Evolutionary conservation across 2,113 vertebrate genomes (phyloP).

Genomic region (Channa argus): DNA sequence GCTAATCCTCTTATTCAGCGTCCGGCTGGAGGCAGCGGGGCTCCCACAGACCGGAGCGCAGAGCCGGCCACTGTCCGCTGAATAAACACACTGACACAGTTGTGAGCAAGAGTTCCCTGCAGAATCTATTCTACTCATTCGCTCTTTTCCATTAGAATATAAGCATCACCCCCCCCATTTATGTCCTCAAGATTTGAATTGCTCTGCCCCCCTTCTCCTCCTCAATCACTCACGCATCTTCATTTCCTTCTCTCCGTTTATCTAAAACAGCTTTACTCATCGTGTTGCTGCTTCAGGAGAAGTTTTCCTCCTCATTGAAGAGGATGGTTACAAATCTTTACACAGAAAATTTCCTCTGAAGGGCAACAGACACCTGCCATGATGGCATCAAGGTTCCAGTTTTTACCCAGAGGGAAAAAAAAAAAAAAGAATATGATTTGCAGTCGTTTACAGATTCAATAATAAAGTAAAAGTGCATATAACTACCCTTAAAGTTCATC

Average conservation of each 20-base stretch:
- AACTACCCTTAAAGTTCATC: too few species aligned
- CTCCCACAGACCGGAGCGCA: conserved; percentile 62
- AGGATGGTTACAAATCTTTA: too few species aligned
- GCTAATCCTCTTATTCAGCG: conserved; percentile 80
- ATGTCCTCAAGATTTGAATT: conserved; percentile 29
- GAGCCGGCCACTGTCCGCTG: conserved; percentile 65
- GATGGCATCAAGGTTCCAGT: too few species aligned
- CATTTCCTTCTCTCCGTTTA: conserved; percentile 34
- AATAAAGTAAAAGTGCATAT: too few species aligned
- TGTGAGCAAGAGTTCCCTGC: conserved; percentile 60
- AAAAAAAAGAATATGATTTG: too few species aligned
- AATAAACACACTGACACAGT: conserved; percentile 75
- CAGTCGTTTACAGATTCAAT: too few species aligned
- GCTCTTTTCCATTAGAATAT: conserved; percentile 59
- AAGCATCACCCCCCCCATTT: conserved; percentile 38
- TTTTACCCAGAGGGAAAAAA: too few species aligned
- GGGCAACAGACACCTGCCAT: too few species aligned
- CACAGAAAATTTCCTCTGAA: too few species aligned
- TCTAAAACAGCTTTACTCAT: conserved; percentile 40
- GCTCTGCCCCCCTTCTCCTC: background rate
- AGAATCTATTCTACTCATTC: conserved; percentile 63
- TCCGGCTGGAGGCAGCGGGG: conserved; percentile 56
- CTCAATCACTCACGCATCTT: conserved; percentile 8
- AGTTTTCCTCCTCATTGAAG: background rate
- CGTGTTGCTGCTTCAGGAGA: conserved; percentile 5